Evolutionary conservation across 2,113 vertebrate genomes (phyloP).

Genomic region (Bujurquina vittata): DNA sequence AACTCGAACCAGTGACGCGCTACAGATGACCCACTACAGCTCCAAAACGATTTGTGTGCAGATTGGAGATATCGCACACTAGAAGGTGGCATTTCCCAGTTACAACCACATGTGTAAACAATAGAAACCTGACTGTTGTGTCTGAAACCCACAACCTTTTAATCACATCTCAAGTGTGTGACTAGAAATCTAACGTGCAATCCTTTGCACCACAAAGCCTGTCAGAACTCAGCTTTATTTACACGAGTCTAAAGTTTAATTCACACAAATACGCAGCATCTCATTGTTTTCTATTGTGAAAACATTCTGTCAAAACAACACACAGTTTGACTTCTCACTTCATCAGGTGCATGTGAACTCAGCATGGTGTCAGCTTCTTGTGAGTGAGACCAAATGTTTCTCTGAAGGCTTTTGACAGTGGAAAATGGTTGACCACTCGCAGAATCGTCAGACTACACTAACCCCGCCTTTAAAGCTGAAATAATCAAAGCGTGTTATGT

Average conservation of each 20-base stretch:
- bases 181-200: neutral
- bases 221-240: neutral
- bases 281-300: neutral
- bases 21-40: neutral
- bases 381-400: neutral
- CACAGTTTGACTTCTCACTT: neutral
- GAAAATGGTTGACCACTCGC: neutral
- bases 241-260: neutral
- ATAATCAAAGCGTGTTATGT: neutral
- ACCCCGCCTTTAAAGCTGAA: neutral
- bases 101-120: neutral
- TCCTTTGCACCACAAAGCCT: neutral
- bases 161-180: neutral
- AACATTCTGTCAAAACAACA: neutral
- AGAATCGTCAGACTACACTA: neutral
- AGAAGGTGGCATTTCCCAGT: neutral
- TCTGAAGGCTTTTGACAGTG: neutral
- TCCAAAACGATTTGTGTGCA: neutral
- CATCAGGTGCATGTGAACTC: conserved; percentile 4
- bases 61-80: neutral
- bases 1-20: neutral
- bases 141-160: neutral
- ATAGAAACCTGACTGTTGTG: neutral
- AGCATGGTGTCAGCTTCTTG: neutral
- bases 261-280: neutral